Evolutionary conservation across 1,140 invertebrate genomes (phyloP).

Genomic region (Ceratina calcarata): DNA sequence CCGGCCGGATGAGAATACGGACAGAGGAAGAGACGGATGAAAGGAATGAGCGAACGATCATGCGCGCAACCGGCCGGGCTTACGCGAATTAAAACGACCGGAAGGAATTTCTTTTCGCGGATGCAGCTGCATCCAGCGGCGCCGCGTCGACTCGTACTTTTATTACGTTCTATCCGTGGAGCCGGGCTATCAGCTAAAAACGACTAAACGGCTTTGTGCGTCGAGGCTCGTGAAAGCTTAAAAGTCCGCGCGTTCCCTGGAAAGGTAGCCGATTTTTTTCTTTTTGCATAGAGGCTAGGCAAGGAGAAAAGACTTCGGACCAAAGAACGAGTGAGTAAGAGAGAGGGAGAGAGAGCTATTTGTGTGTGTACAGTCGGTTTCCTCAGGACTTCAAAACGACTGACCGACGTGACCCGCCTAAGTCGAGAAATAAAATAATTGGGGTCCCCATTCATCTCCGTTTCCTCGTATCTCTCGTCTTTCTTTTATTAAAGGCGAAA

Average conservation of each 20-base stretch:
- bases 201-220: constrained; percentile 29
- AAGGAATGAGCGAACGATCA: background rate
- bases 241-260: constrained; percentile 19
- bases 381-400: background rate
- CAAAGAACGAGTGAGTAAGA: background rate
- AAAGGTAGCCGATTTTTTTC: constrained; percentile 3
- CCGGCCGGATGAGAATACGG: background rate
- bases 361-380: background rate
- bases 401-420: background rate
- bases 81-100: constrained; percentile 50
- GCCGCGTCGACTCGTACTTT: constrained; percentile 33
- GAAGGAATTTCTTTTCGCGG: constrained; percentile 45
- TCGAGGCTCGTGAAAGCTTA: constrained; percentile 29
- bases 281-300: background rate
- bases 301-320: constrained; percentile 14
- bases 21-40: background rate
- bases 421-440: constrained; percentile 1
- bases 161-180: constrained; percentile 40
- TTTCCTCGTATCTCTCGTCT: background rate
- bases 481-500: background rate
- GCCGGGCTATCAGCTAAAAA: constrained; percentile 37
- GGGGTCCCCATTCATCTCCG: too few species aligned
- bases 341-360: too few species aligned
- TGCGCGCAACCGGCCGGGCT: background rate
- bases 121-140: constrained; percentile 25